Base-by-base conservation (phyloP, 2,113 vertebrate species). In the Trinectes maculatus region DNA sequence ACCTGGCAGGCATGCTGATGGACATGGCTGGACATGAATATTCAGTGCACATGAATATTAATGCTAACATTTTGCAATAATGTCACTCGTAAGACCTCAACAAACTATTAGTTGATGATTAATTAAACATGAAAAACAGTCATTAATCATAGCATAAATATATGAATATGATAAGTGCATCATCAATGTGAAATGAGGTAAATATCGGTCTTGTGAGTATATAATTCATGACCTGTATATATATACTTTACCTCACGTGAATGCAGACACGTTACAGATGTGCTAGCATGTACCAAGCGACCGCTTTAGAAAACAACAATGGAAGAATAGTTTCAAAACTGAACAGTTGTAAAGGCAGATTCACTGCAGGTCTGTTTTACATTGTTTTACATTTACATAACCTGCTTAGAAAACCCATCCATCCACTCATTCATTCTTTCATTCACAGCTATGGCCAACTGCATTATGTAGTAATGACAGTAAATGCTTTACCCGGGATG, bases 1-100 rank as follows among this genome's bases (percentile, higher is more conserved):
- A 78, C 81, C 88, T 79, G 77, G 82, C 83, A 89, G 85, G 87
- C 85, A 91, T 87, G 82, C 87, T 90, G 89, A 91, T 89, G 86
- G 87, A 80, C 52, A 21, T 78, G 78, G 81, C 87, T 80, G 86
- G 87, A 83, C 86, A 86, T 87, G 83, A 87, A 92, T 90, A 89
- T 91, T 90, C 85, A 88, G 79, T 69, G 58, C 34, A 77, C 78
- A 84, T 85, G 70, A 88, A 87, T 89, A 88, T 90, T 85, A 77
- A 82, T 86, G 73, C 61, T 44, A 78, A 61, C 71, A 85, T 82
- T 79, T 82, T 78, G 71, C 54, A 75, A 63, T 81, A 84, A 87
- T 86, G 70, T 82, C 43, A 53, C 43, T 55, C 80, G 79, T 58
- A 66, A 73, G 77, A 69, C 56, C 71, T 67, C 85, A 80, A 79